phyloP scores from a whole-genome alignment of 2,797 vertebrate genomes.

The Morus bassanus region DNA sequence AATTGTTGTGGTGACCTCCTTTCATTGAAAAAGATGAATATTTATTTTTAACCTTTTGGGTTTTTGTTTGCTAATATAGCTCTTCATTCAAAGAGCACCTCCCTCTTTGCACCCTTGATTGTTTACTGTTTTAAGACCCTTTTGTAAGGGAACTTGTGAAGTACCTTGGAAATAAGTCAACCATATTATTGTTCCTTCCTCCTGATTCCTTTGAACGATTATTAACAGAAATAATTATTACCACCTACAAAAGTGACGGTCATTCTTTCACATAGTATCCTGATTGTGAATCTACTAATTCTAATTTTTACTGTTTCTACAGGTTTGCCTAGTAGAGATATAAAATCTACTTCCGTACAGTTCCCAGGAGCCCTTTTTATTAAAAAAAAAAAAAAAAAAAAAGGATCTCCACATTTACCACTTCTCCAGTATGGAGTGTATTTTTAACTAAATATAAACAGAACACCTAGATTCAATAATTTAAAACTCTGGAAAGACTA shows the following conservation, averaged over 20 bases:
- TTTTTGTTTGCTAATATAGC: background rate
- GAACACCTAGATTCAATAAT: background rate
- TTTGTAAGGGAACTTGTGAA: background rate
- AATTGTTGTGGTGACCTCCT: background rate
- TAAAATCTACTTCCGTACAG: background rate
- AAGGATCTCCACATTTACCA: background rate
- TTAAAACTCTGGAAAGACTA: background rate
- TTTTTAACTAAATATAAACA: background rate
- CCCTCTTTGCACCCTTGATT: background rate
- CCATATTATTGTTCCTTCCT: background rate
- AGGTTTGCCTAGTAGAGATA: background rate
- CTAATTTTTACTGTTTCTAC: background rate
- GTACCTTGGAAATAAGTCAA: background rate
- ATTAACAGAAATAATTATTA: background rate
- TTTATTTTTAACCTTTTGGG: background rate
- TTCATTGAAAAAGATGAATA: background rate
- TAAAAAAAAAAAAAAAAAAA: background rate
- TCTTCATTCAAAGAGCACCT: background rate
- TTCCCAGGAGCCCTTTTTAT: background rate
- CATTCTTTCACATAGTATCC: background rate
- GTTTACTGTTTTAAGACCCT: background rate
- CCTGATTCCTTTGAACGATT: background rate
- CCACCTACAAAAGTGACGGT: background rate
- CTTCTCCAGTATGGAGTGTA: background rate
- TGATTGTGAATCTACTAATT: background rate